Evolutionary conservation across 2,888 invertebrate species (phyloP).

Genomic region (Altica lythri): DNA sequence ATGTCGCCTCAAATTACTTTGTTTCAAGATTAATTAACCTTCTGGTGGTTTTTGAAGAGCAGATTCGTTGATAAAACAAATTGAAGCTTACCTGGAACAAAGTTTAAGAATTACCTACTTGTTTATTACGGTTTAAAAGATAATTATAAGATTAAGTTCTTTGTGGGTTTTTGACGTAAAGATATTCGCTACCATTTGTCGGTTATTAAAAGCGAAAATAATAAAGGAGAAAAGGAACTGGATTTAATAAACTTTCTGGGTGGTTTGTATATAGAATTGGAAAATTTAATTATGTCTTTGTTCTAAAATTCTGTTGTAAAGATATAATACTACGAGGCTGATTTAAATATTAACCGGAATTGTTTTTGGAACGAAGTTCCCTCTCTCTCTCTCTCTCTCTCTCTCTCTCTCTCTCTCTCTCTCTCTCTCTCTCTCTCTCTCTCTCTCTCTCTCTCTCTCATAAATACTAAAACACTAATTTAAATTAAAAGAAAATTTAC

Average conservation of each 20-base stretch:
- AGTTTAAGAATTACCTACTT: conserved; percentile 9
- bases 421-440: background rate
- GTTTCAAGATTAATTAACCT: conserved; percentile 4
- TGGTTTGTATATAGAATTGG: no score
- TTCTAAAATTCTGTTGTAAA: no score
- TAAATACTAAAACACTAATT: no score
- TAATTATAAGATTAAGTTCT: background rate
- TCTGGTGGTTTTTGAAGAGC: background rate
- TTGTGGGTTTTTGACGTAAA: background rate
- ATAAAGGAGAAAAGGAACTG: no score
- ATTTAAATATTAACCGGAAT: no score
- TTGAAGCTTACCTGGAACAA: conserved; percentile 19
- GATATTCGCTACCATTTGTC: no score
- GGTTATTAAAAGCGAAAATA: no score
- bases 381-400: background rate
- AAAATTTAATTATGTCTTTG: no score
- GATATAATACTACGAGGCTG: no score
- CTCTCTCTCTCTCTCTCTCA: background rate
- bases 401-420: background rate
- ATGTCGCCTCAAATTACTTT: background rate
- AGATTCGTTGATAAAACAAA: conserved; percentile 10
- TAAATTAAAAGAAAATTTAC: no score
- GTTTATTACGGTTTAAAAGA: background rate
- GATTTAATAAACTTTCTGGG: no score
- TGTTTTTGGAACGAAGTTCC: no score